These are phyloP conservation scores for Phymorhynchus buccinoides DNA, from an alignment of 1,140 invertebrate genomes.

Conservation along the genomic window DNA sequence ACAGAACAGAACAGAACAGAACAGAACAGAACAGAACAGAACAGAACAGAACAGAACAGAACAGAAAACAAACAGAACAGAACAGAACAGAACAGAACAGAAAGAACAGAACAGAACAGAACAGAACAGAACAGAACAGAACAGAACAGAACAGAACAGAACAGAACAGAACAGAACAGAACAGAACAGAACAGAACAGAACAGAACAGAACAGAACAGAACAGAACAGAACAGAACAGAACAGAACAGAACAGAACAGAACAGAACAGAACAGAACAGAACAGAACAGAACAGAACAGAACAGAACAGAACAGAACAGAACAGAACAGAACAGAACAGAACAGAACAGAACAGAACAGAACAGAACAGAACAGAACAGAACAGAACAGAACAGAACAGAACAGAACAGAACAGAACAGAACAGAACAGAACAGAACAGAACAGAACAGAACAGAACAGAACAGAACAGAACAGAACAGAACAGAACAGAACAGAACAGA, in stretches of 20 bases:
- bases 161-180: constrained; percentile 25
- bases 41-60: neutral
- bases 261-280: constrained; percentile 13
- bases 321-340: neutral
- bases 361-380: neutral
- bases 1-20: neutral
- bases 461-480: too few relatives aligned
- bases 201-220: constrained; percentile 1
- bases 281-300: constrained; percentile 20
- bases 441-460: too few relatives aligned
- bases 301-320: constrained; percentile 9
- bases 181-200: constrained; percentile 23
- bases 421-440: too few relatives aligned
- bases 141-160: constrained; percentile 7
- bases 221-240: neutral
- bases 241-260: too few relatives aligned
- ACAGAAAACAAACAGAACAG: neutral
- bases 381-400: neutral
- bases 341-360: neutral
- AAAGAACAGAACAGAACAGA: neutral
- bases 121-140: constrained; percentile 14
- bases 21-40: neutral
- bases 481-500: too few relatives aligned
- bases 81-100: too few relatives aligned
- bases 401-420: neutral